Conservation (phyloP, 2,797 vertebrate genomes). For the Steatocranus sp. region DNA sequence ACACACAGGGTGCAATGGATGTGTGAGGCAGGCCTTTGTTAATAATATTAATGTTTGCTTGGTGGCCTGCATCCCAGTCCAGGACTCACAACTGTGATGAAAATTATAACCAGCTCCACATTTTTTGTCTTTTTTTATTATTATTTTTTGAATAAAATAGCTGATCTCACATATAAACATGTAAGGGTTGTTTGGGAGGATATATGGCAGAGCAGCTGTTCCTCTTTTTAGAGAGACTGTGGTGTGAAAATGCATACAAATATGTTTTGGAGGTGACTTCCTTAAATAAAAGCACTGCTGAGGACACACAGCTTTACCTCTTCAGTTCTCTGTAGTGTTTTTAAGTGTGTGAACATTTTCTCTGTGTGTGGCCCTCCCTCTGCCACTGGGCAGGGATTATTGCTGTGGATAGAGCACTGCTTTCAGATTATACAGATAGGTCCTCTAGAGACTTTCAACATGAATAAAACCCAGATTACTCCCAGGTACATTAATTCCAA, state of each 20-base stretch:
- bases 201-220: background rate
- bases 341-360: background rate
- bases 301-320: background rate
- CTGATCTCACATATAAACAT: background rate
- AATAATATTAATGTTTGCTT: background rate
- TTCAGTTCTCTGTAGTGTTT: background rate
- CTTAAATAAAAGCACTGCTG: background rate
- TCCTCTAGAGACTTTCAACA: slow-evolving; percentile 64
- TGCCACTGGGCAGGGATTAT: slow-evolving; percentile 37
- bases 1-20: background rate
- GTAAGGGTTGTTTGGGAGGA: background rate
- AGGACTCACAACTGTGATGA: background rate
- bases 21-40: background rate
- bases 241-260: background rate
- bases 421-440: slow-evolving; percentile 69
- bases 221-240: background rate
- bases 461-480: slow-evolving; percentile 75
- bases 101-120: background rate
- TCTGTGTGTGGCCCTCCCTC: background rate
- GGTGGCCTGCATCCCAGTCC: background rate
- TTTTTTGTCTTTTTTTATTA: background rate
- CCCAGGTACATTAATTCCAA: slow-evolving; percentile 24
- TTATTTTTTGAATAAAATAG: background rate
- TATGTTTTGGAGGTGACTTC: background rate
- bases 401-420: slow-evolving; percentile 43